Conservation (phyloP, 2,113 vertebrate genomes). For the Acinonyx jubatus region DNA sequence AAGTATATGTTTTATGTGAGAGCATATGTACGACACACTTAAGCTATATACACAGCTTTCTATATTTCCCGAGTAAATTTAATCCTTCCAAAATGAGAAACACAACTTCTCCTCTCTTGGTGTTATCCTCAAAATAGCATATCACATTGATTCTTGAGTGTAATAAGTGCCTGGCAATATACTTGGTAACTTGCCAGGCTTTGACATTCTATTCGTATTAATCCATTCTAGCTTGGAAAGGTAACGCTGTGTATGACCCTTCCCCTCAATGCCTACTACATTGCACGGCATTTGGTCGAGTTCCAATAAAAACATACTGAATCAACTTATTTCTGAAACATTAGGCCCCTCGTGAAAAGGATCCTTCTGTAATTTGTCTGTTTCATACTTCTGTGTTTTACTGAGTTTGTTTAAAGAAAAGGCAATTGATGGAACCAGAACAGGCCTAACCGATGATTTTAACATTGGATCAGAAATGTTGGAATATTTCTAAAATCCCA, state of each 20-base stretch:
- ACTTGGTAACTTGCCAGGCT: neutral
- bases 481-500: neutral
- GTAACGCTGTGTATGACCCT: neutral
- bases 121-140: neutral
- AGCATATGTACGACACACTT: neutral
- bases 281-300: neutral
- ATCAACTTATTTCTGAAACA: neutral
- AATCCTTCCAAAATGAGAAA: neutral
- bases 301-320: neutral
- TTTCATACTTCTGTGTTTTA: constrained; percentile 27
- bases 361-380: neutral
- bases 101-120: neutral
- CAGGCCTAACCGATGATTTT: neutral
- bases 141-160: neutral
- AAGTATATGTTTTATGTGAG: neutral
- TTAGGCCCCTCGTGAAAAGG: neutral
- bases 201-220: neutral
- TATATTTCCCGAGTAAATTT: neutral
- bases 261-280: neutral
- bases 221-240: neutral
- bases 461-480: neutral
- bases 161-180: neutral
- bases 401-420: neutral
- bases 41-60: neutral
- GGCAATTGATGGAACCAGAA: neutral